A percentile compares a stretch with the other conserved stretches of the same genome.
Evolutionary conservation across 2,113 vertebrate species (phyloP).

Genomic region (Ia io): DNA sequence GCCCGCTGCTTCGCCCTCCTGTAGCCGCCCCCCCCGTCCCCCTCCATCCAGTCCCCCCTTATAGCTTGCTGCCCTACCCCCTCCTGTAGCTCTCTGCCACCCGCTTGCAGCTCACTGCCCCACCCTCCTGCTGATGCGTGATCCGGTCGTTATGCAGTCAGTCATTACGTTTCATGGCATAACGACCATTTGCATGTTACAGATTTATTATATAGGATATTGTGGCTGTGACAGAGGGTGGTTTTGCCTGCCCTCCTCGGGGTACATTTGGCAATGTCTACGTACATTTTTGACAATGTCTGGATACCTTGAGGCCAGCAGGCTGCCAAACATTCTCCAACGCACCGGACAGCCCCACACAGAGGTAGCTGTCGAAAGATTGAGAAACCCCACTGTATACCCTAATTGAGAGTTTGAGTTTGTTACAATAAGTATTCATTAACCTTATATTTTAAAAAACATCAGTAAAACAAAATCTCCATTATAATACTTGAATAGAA

Average conservation of each 20-base stretch:
- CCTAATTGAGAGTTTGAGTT: background rate
- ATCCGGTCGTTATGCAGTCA: no score
- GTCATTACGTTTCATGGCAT: no score
- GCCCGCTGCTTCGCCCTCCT: no score
- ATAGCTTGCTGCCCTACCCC: no score
- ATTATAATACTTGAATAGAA: background rate
- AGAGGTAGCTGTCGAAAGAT: background rate
- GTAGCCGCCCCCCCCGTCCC: no score
- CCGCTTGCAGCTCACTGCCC: no score
- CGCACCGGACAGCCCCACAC: rapidly evolving
- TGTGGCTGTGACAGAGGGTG: background rate
- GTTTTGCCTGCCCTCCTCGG: background rate
- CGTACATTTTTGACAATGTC: background rate
- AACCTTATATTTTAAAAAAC: background rate
- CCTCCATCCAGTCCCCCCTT: rapidly evolving
- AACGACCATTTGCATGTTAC: no score
- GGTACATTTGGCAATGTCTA: background rate
- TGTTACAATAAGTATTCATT: background rate
- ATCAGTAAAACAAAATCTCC: background rate
- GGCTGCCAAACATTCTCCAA: background rate
- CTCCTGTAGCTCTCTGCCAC: no score
- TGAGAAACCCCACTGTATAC: background rate
- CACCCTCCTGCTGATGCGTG: no score
- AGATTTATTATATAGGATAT: background rate
- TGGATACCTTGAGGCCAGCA: background rate